Conservation (phyloP, 2,888 invertebrate species). For the Phytoseiulus persimilis region DNA sequence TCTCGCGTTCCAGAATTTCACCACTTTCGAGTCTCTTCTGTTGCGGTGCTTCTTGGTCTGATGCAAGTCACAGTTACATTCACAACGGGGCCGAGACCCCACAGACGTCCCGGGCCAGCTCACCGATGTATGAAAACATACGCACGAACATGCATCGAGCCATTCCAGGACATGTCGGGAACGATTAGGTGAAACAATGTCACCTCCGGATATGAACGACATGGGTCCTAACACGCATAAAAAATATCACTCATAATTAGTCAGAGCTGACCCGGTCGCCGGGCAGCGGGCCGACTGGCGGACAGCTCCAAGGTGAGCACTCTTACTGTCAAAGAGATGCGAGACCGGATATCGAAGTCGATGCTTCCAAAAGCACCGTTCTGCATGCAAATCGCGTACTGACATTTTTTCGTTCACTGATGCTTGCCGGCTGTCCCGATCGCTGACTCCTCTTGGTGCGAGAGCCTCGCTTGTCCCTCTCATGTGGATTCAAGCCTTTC, state of each 20-base stretch:
- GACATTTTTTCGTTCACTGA: neutral
- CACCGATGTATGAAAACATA: neutral
- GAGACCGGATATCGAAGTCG: neutral
- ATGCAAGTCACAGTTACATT: too few relatives aligned
- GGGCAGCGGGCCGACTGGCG: neutral
- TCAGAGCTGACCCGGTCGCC: neutral
- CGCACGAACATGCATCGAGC: neutral
- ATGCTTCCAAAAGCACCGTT: neutral
- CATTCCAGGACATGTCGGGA: neutral
- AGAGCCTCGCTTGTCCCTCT: neutral
- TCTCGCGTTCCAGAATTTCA: too few relatives aligned
- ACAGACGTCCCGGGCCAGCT: neutral
- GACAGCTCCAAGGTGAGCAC: neutral
- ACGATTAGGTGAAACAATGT: constrained; percentile 5
- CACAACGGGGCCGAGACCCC: too few relatives aligned
- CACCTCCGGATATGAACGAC: neutral
- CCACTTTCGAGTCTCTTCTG: too few relatives aligned
- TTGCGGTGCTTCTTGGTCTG: too few relatives aligned
- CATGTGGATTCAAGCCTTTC: neutral
- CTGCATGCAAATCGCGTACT: neutral
- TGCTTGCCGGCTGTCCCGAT: neutral
- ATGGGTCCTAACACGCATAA: neutral
- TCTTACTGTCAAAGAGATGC: neutral
- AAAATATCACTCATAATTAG: neutral
- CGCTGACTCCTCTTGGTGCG: neutral